Evolutionary conservation across 2,113 vertebrate species (phyloP), one percentile per base, ranked within the genome.

Genomic region (Phalacrocorax pelagicus): DNA sequence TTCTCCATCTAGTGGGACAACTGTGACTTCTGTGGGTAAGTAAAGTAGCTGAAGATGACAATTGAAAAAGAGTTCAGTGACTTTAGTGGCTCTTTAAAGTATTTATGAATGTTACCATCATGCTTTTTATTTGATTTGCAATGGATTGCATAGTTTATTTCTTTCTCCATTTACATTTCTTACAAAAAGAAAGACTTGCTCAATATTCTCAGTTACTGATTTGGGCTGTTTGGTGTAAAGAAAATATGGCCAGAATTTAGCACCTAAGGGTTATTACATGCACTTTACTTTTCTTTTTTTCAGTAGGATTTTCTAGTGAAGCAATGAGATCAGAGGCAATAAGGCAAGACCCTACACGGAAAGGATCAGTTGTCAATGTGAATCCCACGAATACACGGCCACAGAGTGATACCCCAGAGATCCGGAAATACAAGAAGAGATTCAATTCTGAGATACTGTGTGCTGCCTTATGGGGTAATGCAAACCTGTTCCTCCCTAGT

Each of bases 371-470:
- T 96, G 99, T 99, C 95, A 99, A 99, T 94, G 99, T 99, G 80
- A 99, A 99, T 94, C 99, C 99, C 10, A 99, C 99, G 6, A 99
- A 99, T 79, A 99, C 99, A 2, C 98, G 99, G n/a, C 99, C 99
- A 34, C 99, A 99, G 98, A 99, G 99, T 13, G 99, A 99, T 96
- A 99, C 99, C 8, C 99, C 99, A 0, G 99, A 99, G 97, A 99
- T 99, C 75, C 99, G 99, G 95, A 99, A 99, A 96, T 99, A 99
- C 98, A 99, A 99, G 98, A 99, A 99, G 98, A 98, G 99, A 95
- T 99, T 99, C 98, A 99, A 99, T 97, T 99, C 99, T 0, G 99
- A 99, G 98, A 99, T 99, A 88, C 98, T 99, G 52, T 99, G 99
- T 73, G 99, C 99, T 12, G 99, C 99, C 8, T 98, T 99, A 74